Percentiles rank a stretch among this genome's conserved stretches.
These are phyloP conservation scores for Cancer borealis DNA, from an alignment of 2,888 invertebrate species.

Conservation along the genomic window DNA sequence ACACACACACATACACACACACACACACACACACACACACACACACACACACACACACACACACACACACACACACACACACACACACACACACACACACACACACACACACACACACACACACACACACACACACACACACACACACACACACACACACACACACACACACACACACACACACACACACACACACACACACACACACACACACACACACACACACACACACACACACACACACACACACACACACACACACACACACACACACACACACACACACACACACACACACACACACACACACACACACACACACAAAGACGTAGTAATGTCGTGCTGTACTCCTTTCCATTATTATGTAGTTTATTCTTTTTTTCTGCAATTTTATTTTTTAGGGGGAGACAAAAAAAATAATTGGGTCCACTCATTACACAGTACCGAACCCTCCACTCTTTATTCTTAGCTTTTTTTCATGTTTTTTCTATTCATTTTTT, in stretches of 20 bases:
- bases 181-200: constrained; percentile 42
- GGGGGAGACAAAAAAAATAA: no score
- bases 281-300: constrained; percentile 45
- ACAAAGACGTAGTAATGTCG: not conserved
- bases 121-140: constrained; percentile 43
- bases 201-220: constrained; percentile 32
- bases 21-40: constrained; percentile 28
- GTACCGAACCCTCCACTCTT: no score
- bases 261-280: constrained; percentile 40
- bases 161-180: constrained; percentile 38
- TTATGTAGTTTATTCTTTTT: no score
- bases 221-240: no score
- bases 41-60: constrained; percentile 39
- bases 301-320: constrained; percentile 42
- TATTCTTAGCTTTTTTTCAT: no score
- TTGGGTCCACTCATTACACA: no score
- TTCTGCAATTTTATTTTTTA: no score
- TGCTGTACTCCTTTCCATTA: no score
- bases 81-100: constrained; percentile 42
- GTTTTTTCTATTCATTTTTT: no score
- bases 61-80: constrained; percentile 43
- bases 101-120: constrained; percentile 30
- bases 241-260: constrained; percentile 32
- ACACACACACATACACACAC: constrained; percentile 9
- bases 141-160: constrained; percentile 45